Evolutionary conservation across 2,113 vertebrate genomes (phyloP), one percentile per base, ranked within the genome.

Genomic region (Proteles cristata): DNA sequence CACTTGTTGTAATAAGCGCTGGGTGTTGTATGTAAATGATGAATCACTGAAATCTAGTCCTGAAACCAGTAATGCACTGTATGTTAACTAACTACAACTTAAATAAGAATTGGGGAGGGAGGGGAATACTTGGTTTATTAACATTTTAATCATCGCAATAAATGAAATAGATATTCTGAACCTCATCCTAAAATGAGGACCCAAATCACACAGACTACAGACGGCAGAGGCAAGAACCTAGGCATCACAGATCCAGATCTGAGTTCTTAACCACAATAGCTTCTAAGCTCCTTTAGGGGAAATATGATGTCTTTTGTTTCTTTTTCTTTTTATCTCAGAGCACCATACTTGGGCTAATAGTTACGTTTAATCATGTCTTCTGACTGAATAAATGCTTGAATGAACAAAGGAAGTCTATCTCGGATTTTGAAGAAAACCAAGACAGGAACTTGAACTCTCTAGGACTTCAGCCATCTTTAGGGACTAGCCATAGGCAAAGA

Each of bases 321-420:
- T 5, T 87, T 65, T 68, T 61, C 12, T 74, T 48, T 88, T 55
- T 94, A 68, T 61, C 23, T 43, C 71, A 68, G 6, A 69, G 8
- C 69, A 81, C 11, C 33, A 26, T 19, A 69, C 61, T 45, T 12
- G 15, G 28, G 28, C 58, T 81, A 5, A 26, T 26, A 53, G 81
- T 76, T n/a, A 90, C 68, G 90, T 68, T 92, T 61, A 80, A 50
- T 4, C 23, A 11, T 66, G 25, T 45, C 90, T 84, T 39, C 35
- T 87, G 86, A 77, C 81, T 90, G 50, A 94, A 90, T 87, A 65
- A 87, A 95, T 84, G 55, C 43, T 61, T 80, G 43, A 69, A 55
- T 28, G 68, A 68, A 91, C 94, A 95, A 50, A 83, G 10, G 23
- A 90, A 88, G 23, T 88, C 45, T 65, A 93, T 83, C 53, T 14